Conservation (phyloP, 1,140 invertebrate genomes). For the Wiebesia pumilae region DNA sequence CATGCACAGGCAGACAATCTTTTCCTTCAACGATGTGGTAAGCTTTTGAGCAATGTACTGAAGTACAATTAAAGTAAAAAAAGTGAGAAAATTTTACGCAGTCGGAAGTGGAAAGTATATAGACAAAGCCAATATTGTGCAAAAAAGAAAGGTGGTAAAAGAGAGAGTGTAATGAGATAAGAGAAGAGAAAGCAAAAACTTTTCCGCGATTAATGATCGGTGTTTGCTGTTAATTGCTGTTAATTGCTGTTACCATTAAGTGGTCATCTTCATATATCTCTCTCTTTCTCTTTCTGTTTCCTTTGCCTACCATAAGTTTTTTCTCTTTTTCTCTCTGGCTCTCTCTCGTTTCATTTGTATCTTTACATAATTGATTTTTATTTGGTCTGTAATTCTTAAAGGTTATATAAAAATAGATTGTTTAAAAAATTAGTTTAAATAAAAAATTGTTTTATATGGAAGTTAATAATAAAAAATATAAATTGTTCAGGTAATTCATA, state of each 20-base stretch:
- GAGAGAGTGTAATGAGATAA: conserved; percentile 51
- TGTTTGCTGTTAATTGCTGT: conserved; percentile 76
- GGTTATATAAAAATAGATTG: neutral
- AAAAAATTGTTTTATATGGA: too few relatives aligned
- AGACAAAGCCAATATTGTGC: neutral
- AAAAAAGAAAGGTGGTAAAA: conserved; percentile 27
- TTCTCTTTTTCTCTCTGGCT: conserved; percentile 24
- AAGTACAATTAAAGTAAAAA: conserved; percentile 5
- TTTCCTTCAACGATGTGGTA: neutral
- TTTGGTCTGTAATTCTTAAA: neutral
- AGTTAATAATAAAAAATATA: too few relatives aligned
- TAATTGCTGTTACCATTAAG: conserved; percentile 75
- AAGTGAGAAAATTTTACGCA: neutral
- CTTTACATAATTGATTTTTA: conserved; percentile 7
- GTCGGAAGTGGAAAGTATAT: neutral
- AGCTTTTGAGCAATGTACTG: conserved; percentile 14
- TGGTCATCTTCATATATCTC: conserved; percentile 65
- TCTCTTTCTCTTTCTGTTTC: conserved; percentile 33
- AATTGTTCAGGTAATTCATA: too few relatives aligned
- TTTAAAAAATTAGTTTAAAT: neutral
- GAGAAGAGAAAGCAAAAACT: conserved; percentile 59
- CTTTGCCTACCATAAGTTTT: conserved; percentile 44
- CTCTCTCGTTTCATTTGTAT: conserved; percentile 26
- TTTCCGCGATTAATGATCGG: conserved; percentile 74
- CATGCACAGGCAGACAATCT: neutral